Evolutionary conservation across 2,113 vertebrate species (phyloP), one percentile per base, ranked within the genome.

Genomic region (Apteryx owenii): DNA sequence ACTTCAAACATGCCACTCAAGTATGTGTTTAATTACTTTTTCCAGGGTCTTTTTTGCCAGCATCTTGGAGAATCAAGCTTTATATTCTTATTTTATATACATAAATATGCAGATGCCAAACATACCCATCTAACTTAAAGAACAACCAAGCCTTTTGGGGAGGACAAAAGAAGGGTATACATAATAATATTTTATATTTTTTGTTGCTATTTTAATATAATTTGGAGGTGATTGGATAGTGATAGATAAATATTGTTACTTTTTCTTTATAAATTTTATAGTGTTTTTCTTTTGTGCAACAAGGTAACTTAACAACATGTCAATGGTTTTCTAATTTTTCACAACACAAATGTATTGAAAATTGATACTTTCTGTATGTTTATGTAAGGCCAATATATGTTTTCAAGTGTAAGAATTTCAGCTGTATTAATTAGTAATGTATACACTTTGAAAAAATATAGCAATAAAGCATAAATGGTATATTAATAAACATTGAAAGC

Each of bases 1-100:
- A 79, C 62, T 85, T 94, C 62, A 91, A 96, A 90, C 29, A n/a
- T 73, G 58, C 13, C 33, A 85, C 23, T 94, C 33, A 80, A 81
- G 15, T 58, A 96, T 88, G 62, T 70, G 33, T 50, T 73, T 90
- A 96, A 91, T 94, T 94, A 87, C 7, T 82, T 96, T 93, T 93
- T 85, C 70, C 58, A 85, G 36, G 28, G 58, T 61, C 2, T 6
- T 84, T 79, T 85, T 93, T 91, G 40, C 50, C 95, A 95, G 9
- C 21, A 73, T 94, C 75, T 85, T 91, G 62, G 85, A 85, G 58
- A 91, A 88, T 31, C 58, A 95, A 83, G 64, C 36, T 89, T 80
- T 89, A 40, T 95, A 53, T 61, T 90, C 60, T 86, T 71, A 50
- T 80, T 95, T 88, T 65, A 40, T 82, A 20, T 61, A 88, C 14